Conservation (phyloP, 1,140 invertebrate species). For the Chironomus tepperi region DNA sequence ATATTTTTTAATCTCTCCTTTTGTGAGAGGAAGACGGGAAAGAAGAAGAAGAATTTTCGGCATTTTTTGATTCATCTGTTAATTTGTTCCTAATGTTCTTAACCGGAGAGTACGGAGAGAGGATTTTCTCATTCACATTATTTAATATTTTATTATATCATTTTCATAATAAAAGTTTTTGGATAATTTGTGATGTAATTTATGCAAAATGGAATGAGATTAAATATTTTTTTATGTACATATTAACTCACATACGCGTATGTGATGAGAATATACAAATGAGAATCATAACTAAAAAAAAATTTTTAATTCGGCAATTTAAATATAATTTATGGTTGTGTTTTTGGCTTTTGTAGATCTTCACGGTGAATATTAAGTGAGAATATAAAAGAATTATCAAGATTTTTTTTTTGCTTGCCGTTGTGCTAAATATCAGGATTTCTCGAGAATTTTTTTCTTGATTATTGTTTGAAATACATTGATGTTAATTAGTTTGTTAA, state of each 20-base stretch:
- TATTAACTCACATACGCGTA: background rate
- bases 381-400: background rate
- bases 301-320: slow-evolving; percentile 21
- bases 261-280: too few relatives aligned
- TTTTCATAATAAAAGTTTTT: background rate
- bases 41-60: background rate
- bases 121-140: too few relatives aligned
- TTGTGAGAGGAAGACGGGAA: background rate
- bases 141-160: background rate
- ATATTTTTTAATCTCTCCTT: background rate
- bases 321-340: slow-evolving; percentile 10
- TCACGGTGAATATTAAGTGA: too few relatives aligned
- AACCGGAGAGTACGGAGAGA: background rate
- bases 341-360: too few relatives aligned
- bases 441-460: background rate
- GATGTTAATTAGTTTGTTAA: too few relatives aligned
- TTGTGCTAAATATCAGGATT: background rate
- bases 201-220: slow-evolving; percentile 15
- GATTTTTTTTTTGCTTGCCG: background rate
- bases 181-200: slow-evolving; percentile 18
- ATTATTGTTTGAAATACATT: too few relatives aligned
- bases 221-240: background rate
- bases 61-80: background rate
- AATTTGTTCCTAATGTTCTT: background rate
- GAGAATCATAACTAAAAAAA: slow-evolving; percentile 4